Evolutionary conservation across 2,113 vertebrate genomes (phyloP), one percentile per base, ranked within the genome.

Genomic region (Salvator merianae): DNA sequence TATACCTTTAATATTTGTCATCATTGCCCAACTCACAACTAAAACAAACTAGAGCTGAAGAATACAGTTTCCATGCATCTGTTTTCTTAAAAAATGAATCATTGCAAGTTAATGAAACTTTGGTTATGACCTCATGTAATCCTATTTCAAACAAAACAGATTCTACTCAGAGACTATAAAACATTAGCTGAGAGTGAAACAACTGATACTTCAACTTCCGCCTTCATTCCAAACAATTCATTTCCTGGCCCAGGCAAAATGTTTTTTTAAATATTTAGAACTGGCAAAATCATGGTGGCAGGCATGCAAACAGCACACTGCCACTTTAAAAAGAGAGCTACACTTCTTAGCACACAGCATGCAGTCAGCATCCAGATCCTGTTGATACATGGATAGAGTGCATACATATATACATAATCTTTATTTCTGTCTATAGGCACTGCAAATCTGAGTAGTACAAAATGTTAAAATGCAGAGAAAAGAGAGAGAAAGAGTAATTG

Each of bases 21-120:
- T 90, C 86, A 34, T 90, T 84, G 82, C 91, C 89, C 89, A 90
- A 88, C 93, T 92, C 91, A 77, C 94, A 90, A 90, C 91, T 81
- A 91, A 91, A 93, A 94, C 93, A 94, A 95, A 92, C 91, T 93
- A 94, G 93, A 93, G 91, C 90, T 80, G 59, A 89, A 90, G 93
- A 94, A 93, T 73, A 88, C 59, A 62, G 90, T 91, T 92, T 93
- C 92, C 94, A 91, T 62, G 92, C 93, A 93, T 91, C 94, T 95
- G 90, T 59, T 90, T 79, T 81, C 84, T 13, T 87, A 87, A 69
- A 84, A 84, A 89, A 91, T 55, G 55, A 92, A 93, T 92, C 94
- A 86, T 90, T 93, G 71, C 62, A 38, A 89, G 90, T 81, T 89
- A 93, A 91, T 90, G 91, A 90, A 86, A 86, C 55, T 68, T 70